Conservation (phyloP, 2,888 invertebrate genomes). For the Eugnorisma glareosa region DNA sequence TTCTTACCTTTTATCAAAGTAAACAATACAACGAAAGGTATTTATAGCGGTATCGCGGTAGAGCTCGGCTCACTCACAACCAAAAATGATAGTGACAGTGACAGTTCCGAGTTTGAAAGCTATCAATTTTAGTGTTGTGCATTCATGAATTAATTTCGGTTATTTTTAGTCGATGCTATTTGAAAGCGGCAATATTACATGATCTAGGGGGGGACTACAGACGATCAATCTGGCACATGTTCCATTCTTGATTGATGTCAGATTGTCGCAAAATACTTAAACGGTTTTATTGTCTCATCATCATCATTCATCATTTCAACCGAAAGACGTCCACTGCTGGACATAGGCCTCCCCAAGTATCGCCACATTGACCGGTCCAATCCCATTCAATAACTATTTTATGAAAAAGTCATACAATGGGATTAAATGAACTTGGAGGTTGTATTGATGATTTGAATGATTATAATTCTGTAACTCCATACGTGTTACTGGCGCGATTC, state of each 20-base stretch:
- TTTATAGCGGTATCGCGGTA: too few species aligned
- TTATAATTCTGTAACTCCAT: too few species aligned
- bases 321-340: too few species aligned
- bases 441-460: too few species aligned
- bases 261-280: background rate
- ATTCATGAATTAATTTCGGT: background rate
- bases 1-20: background rate
- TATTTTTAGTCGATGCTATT: constrained; percentile 20
- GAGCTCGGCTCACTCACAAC: background rate
- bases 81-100: background rate
- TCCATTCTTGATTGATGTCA: background rate
- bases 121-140: constrained; percentile 2
- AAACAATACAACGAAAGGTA: background rate
- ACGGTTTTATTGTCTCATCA: too few species aligned
- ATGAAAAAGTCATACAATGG: too few species aligned
- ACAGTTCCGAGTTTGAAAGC: constrained; percentile 5
- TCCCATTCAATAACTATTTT: too few species aligned
- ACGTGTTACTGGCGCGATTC: too few species aligned
- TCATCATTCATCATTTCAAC: too few species aligned
- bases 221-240: background rate
- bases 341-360: too few species aligned
- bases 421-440: too few species aligned
- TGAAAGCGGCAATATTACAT: background rate
- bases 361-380: too few species aligned
- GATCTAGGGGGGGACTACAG: background rate